Evolutionary conservation across 2,797 vertebrate species (phyloP), one percentile per base, ranked within the genome.

Genomic region (Diglossa cyanea): DNA sequence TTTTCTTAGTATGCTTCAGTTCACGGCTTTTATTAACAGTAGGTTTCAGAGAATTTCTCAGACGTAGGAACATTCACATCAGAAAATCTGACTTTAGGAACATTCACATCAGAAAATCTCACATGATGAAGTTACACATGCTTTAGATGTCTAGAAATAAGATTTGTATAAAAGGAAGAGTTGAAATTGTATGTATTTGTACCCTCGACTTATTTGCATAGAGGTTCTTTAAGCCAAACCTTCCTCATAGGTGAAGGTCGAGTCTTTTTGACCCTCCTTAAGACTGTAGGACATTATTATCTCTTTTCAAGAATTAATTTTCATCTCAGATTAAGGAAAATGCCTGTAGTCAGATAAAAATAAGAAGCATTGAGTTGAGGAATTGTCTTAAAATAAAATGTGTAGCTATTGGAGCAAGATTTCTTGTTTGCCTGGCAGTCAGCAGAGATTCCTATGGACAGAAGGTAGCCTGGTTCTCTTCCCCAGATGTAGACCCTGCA

Each of bases 51-150:
- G 51, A 75, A 48, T 76, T 88, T 94, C 21, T 82, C 51, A 42
- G 42, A 9, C 9, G 1, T 10, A 4, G 26, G 28, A 30, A 17
- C 16, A 5, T 17, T 31, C n/a, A 26, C 18, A 23, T 75, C 23
- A 66, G 14, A 40, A 66, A 11, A 40, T 71, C 39, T 72, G 31
- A 40, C 39, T 60, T 21, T 28, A 70, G 26, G 28, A 30, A 17
- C 16, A 5, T 17, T 31, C n/a, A 26, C 18, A 23, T 75, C 23
- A 66, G 14, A 40, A 66, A 11, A 40, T 71, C 33, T 91, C 50
- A 31, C 25, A 6, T 62, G 40, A 25, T 89, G 20, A 73, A 45
- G 10, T 24, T 66, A 31, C 13, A 31, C 17, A 16, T 0, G 0
- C 26, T 84, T 68, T 45, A 50, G 21, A 28, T 63, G 17, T 33